Base-by-base conservation (phyloP, 2,113 vertebrate species). In the Struthidea cinerea region DNA sequence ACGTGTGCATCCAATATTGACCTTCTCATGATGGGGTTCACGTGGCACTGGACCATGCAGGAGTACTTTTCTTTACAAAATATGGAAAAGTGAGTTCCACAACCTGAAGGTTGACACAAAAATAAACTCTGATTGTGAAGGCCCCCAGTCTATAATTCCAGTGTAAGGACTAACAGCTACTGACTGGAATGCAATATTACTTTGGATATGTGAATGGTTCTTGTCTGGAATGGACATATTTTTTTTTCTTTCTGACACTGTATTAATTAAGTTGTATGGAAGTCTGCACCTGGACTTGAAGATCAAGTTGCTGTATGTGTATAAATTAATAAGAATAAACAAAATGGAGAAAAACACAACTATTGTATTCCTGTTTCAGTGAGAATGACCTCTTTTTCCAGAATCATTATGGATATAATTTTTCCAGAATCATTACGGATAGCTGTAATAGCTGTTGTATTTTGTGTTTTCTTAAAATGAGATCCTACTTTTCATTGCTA, bases 41-140 rank as follows among this genome's bases (percentile, higher is more conserved):
- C 2, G 1, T 11, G 33, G 17, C 16, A 52, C 37, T 33, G 21
- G 15, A 44, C 21, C 0, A 1, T 13, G 8, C 23, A 68, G 7
- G 11, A 16, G 1, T 17, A 15, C 64, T 84, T 83, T 73, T 26
- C 11, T 76, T 57, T 26, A 74, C 30, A 28, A 59, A 81, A 71
- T 11, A 61, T 1, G 8, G 23, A 65, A 80, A 22, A 59, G 7
- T 2, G 16, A 76, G 27, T 64, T 90, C 22, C 63, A 63, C 19
- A 75, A 41, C 26, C n/a, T 63, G 39, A 75, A 73, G 20, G 26
- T 5, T 67, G 20, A 16, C 65, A 65, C 52, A 60, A 70, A 69
- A 94, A 65, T 24, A 73, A 74, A 22, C 22, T 9, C 10, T 22
- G 39, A 27, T 41, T 84, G 28, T 64, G 59, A 76, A 84, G 16